Conservation (phyloP, 2,113 vertebrate genomes). For the Oreotrochilus melanogaster region DNA sequence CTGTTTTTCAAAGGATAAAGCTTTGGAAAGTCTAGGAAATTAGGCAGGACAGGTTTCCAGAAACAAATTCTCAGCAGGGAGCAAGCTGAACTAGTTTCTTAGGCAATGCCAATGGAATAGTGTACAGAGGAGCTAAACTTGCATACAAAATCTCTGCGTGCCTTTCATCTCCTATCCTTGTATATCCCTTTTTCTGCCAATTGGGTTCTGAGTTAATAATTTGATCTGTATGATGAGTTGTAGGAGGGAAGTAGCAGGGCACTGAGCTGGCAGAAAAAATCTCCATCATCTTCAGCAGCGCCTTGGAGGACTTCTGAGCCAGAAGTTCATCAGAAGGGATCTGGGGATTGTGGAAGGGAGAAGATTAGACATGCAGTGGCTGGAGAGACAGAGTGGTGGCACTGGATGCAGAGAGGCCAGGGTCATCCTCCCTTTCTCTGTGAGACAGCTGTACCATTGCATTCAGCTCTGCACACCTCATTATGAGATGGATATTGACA, state of each 20-base stretch:
- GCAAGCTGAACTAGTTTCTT: conserved; percentile 20
- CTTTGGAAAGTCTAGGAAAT: conserved; percentile 36
- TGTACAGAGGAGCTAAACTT: neutral
- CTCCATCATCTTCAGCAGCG: neutral
- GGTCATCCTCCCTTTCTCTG: neutral
- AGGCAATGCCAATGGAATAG: neutral
- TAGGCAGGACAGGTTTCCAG: conserved; percentile 49
- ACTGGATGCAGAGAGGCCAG: neutral
- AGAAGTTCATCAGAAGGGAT: neutral
- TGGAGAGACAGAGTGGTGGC: neutral
- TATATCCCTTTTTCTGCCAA: neutral
- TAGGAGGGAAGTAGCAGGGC: conserved; percentile 1
- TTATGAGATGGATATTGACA: neutral
- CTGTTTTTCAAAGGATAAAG: neutral
- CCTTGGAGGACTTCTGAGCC: neutral
- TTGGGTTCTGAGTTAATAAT: neutral
- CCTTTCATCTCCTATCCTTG: conserved; percentile 29
- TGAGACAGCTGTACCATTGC: neutral
- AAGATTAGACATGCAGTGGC: neutral
- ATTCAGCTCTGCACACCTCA: neutral
- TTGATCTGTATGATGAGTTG: neutral
- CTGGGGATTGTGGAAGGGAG: neutral
- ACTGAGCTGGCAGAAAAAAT: conserved; percentile 29
- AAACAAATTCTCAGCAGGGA: conserved; percentile 30
- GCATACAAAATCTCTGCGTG: neutral